A percentile compares a stretch with the other conserved stretches of the same genome.
Evolutionary conservation across 1,140 invertebrate species (phyloP).

Genomic region (Metopolophium dirhodum): DNA sequence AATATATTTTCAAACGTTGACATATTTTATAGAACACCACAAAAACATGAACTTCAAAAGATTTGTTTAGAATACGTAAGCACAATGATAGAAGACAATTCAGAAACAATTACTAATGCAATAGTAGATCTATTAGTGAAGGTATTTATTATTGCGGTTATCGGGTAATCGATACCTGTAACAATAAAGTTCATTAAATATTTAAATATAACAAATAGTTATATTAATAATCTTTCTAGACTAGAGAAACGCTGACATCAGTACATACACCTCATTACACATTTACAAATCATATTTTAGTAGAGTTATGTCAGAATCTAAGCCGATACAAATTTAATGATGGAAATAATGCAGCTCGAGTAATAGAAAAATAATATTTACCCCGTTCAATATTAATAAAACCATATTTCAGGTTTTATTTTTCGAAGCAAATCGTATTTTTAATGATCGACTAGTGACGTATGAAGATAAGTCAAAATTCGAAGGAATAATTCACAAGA

Average conservation of each 20-base stretch:
- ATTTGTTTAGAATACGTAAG: constrained; percentile 36
- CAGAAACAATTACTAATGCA: background rate
- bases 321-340: constrained; percentile 26
- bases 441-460: constrained; percentile 77
- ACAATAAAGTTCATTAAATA: background rate
- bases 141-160: constrained; percentile 1
- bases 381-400: background rate
- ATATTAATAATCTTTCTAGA: background rate
- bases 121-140: constrained; percentile 40
- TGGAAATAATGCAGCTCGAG: constrained; percentile 22
- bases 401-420: constrained; percentile 68
- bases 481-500: constrained; percentile 69
- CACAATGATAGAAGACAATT: background rate
- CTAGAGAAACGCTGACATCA: constrained; percentile 33
- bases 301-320: constrained; percentile 42
- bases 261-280: constrained; percentile 32
- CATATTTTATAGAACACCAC: constrained; percentile 64
- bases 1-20: constrained; percentile 62
- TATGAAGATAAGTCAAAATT: constrained; percentile 74
- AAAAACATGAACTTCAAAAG: constrained; percentile 27
- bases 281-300: constrained; percentile 51
- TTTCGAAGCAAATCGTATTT: constrained; percentile 79
- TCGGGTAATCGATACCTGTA: background rate
- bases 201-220: background rate
- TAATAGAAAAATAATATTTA: background rate